Evolutionary conservation across 1,140 invertebrate genomes (phyloP).

Genomic region (Drosophila kohkoa): DNA sequence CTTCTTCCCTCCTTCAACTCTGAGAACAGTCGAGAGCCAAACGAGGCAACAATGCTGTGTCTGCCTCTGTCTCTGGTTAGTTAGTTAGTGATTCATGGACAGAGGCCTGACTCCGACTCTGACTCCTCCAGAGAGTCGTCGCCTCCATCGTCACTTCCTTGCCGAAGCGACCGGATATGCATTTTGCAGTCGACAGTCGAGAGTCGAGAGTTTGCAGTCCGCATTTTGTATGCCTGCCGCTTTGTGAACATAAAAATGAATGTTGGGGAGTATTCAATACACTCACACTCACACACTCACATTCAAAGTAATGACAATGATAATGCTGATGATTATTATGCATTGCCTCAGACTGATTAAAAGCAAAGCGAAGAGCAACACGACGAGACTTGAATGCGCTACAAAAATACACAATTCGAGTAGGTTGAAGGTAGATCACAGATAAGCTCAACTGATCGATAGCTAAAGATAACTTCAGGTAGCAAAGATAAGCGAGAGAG

Average conservation of each 20-base stretch:
- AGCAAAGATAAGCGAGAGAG: not conserved
- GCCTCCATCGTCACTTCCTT: conserved; percentile 41
- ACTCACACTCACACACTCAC: conserved; percentile 6
- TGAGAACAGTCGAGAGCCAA: conserved; percentile 2
- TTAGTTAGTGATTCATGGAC: conserved; percentile 53
- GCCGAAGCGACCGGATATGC: conserved; percentile 68
- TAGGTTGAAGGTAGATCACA: not conserved
- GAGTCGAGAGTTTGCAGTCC: conserved; percentile 6
- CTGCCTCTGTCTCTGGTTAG: conserved; percentile 28
- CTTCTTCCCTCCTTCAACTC: not conserved
- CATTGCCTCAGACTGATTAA: conserved; percentile 70
- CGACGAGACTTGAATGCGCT: conserved; percentile 25
- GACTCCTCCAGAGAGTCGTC: conserved; percentile 8
- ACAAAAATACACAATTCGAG: not conserved
- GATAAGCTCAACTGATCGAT: conserved; percentile 50
- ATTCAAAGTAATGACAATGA: conserved; percentile 41
- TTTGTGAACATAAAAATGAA: conserved; percentile 67
- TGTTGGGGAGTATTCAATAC: conserved; percentile 30
- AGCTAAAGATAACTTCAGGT: conserved; percentile 28
- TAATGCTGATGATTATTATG: conserved; percentile 58
- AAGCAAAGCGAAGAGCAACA: conserved; percentile 39
- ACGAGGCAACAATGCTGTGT: conserved; percentile 35
- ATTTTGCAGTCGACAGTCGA: conserved; percentile 59
- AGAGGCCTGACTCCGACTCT: conserved; percentile 36
- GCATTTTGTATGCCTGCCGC: conserved; percentile 39